These are phyloP conservation scores for Acanthochromis polyacanthus DNA, from an alignment of 2,113 vertebrate genomes.

Conservation along the genomic window DNA sequence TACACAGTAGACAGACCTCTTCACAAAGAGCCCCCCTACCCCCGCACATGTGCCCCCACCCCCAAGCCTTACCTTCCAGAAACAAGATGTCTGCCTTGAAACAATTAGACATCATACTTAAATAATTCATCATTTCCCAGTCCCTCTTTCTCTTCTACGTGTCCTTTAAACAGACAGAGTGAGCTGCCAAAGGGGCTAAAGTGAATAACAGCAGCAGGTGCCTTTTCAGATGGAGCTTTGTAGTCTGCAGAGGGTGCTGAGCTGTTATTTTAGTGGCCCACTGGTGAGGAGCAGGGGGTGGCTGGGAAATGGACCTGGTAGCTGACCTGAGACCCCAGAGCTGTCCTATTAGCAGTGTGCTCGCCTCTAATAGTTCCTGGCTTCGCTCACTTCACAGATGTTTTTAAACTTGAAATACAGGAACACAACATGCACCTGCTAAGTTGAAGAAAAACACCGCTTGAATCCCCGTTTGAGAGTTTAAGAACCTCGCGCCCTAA, in stretches of 20 bases:
- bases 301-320: conserved; percentile 83
- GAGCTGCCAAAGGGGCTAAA: conserved; percentile 82
- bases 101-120: conserved; percentile 85
- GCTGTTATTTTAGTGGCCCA: conserved; percentile 85
- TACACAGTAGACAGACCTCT: conserved; percentile 70
- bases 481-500: conserved; percentile 36
- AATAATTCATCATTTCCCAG: conserved; percentile 86
- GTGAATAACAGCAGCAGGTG: conserved; percentile 88
- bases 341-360: conserved; percentile 81
- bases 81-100: conserved; percentile 80
- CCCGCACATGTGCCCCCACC: conserved; percentile 22
- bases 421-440: conserved; percentile 17
- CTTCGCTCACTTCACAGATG: background rate
- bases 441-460: conserved; percentile 3
- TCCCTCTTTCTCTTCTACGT: conserved; percentile 80
- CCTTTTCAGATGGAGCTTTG: conserved; percentile 85
- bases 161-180: conserved; percentile 84
- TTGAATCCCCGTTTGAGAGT: conserved; percentile 18
- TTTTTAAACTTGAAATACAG: conserved; percentile 6
- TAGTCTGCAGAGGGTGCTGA: conserved; percentile 81
- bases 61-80: conserved; percentile 66
- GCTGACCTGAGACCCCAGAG: conserved; percentile 83
- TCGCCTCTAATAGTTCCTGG: conserved; percentile 27
- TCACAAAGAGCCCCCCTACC: conserved; percentile 53
- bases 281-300: conserved; percentile 82